Conservation (phyloP, 2,888 invertebrate species). For the Nymphalis polychloros region DNA sequence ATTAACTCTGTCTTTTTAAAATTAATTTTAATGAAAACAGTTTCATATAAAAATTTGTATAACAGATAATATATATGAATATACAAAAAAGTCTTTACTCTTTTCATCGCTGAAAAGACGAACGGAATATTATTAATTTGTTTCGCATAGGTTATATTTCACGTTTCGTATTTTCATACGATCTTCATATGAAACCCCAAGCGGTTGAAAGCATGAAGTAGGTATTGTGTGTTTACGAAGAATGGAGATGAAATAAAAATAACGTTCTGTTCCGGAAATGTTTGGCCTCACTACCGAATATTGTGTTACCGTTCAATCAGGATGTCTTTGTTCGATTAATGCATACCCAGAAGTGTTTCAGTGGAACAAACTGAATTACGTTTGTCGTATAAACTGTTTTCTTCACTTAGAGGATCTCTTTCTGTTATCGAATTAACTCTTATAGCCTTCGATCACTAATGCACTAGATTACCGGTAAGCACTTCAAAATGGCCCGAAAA, state of each 20-base stretch:
- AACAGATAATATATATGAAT: no score
- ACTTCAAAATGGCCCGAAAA: no score
- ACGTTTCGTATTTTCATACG: constrained; percentile 7
- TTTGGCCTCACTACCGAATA: constrained; percentile 53
- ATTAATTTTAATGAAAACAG: no score
- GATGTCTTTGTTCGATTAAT: constrained; percentile 38
- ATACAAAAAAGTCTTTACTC: no score
- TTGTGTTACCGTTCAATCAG: constrained; percentile 71
- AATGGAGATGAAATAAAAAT: constrained; percentile 36
- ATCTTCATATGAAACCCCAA: constrained; percentile 7
- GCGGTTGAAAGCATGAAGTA: constrained; percentile 14
- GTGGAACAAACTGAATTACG: constrained; percentile 28
- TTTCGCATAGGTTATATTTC: not conserved
- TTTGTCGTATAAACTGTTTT: constrained; percentile 20
- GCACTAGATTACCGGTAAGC: no score
- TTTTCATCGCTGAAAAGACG: not conserved
- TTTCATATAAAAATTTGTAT: no score
- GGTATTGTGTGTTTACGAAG: constrained; percentile 26
- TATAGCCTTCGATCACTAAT: no score
- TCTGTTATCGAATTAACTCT: not conserved
- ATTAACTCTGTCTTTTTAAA: no score
- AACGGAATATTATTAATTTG: not conserved
- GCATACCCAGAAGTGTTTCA: constrained; percentile 24
- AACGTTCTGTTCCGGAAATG: constrained; percentile 42
- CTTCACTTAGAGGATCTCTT: not conserved